Evolutionary conservation across 1,140 invertebrate species (phyloP).

Genomic region (Onthophagus taurus): DNA sequence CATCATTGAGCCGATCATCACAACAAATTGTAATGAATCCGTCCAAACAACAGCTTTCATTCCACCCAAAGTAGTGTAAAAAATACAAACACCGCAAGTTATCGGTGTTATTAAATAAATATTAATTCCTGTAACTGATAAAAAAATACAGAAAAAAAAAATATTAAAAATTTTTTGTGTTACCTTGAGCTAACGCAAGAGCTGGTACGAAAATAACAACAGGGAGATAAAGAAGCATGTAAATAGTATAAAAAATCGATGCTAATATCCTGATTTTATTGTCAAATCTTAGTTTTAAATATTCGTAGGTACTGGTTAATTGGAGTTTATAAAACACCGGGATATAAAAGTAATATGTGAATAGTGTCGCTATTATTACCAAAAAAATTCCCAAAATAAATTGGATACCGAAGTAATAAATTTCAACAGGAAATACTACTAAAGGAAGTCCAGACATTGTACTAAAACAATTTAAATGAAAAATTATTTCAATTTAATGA

Average conservation of each 20-base stretch:
- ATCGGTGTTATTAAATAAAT: conserved; percentile 1
- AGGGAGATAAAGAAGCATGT: conserved; percentile 43
- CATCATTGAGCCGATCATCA: conserved; percentile 1
- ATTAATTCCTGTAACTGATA: conserved; percentile 6
- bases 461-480: conserved; percentile 42
- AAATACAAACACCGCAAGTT: conserved; percentile 53
- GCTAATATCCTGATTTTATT: conserved; percentile 45
- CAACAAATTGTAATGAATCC: conserved; percentile 54
- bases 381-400: conserved; percentile 52
- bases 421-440: conserved; percentile 67
- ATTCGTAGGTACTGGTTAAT: conserved; percentile 65
- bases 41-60: conserved; percentile 66
- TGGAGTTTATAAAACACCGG: conserved; percentile 68
- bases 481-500: background rate
- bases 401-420: conserved; percentile 62
- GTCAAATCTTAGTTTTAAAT: conserved; percentile 44
- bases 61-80: conserved; percentile 68
- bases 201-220: conserved; percentile 55
- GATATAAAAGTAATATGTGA: conserved; percentile 47
- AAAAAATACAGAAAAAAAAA: background rate
- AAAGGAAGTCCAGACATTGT: conserved; percentile 74
- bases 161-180: background rate
- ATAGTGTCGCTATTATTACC: conserved; percentile 48
- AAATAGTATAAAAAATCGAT: conserved; percentile 46
- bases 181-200: conserved; percentile 40